A percentile compares a stretch with the other conserved stretches of the same genome.
phyloP scores from a whole-genome alignment of 2,888 invertebrate species.

The Eristalis arbustorum region DNA sequence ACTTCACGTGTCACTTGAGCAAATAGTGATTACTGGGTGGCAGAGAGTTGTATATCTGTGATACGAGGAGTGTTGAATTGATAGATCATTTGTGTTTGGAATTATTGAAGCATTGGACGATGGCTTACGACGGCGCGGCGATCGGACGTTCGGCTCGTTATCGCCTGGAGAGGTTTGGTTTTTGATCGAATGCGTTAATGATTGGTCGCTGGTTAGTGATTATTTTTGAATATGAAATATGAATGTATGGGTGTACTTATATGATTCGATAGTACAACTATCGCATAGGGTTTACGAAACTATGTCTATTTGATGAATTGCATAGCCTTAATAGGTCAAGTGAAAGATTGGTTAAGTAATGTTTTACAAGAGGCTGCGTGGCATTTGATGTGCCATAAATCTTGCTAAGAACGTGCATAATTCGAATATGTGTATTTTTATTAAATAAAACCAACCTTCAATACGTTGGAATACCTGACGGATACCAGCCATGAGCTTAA shows the following conservation, averaged over 20 bases:
- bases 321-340: slow-evolving; percentile 38
- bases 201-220: slow-evolving; percentile 14
- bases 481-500: no score
- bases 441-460: no score
- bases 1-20: slow-evolving; percentile 15
- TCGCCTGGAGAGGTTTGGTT: slow-evolving; percentile 22
- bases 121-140: slow-evolving; percentile 15
- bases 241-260: slow-evolving; percentile 11
- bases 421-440: no score
- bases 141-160: slow-evolving; percentile 10
- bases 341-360: background rate
- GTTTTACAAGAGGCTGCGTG: background rate
- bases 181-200: slow-evolving; percentile 23
- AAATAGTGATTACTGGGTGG: slow-evolving; percentile 10
- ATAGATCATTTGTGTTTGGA: slow-evolving; percentile 3
- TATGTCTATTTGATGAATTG: slow-evolving; percentile 14
- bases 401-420: background rate
- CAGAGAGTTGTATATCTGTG: background rate
- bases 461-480: no score
- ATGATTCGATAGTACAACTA: slow-evolving; percentile 27
- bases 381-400: background rate
- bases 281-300: slow-evolving; percentile 19
- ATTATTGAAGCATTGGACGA: slow-evolving; percentile 22
- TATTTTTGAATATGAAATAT: slow-evolving; percentile 4
- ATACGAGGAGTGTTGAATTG: background rate